Evolutionary conservation across 2,888 invertebrate genomes (phyloP).

Genomic region (Hesperia comma): DNA sequence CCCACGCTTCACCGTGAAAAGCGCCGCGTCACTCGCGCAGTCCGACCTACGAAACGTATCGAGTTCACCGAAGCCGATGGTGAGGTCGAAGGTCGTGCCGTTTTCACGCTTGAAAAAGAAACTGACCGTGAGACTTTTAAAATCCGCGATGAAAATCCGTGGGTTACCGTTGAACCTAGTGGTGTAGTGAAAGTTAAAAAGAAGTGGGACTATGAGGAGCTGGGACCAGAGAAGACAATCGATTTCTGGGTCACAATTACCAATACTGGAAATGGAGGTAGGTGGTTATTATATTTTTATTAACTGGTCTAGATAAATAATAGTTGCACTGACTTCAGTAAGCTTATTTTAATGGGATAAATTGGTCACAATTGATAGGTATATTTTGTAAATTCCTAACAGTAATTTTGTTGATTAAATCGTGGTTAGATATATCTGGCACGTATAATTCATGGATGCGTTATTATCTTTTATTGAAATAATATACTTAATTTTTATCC

Average conservation of each 20-base stretch:
- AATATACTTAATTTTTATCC: too few species aligned
- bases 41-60: constrained; percentile 96
- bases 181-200: constrained; percentile 96
- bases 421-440: too few species aligned
- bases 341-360: too few species aligned
- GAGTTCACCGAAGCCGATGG: constrained; percentile 97
- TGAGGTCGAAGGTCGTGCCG: constrained; percentile 93
- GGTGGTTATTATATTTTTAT: constrained; percentile 60
- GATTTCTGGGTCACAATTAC: constrained; percentile 98
- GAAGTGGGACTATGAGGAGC: constrained; percentile 98
- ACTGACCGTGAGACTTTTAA: constrained; percentile 96
- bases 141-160: constrained; percentile 96
- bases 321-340: too few species aligned
- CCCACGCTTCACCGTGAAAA: constrained; percentile 88
- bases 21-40: constrained; percentile 93
- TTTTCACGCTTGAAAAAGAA: constrained; percentile 95
- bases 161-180: constrained; percentile 96
- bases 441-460: too few species aligned
- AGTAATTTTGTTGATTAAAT: too few species aligned
- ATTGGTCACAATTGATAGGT: too few species aligned
- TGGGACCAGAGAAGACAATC: constrained; percentile 96
- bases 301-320: too few species aligned
- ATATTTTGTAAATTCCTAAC: too few species aligned
- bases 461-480: too few species aligned
- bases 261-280: constrained; percentile 94